Evolutionary conservation across 2,113 vertebrate genomes (phyloP).

Genomic region (Cyprinus carpio): DNA sequence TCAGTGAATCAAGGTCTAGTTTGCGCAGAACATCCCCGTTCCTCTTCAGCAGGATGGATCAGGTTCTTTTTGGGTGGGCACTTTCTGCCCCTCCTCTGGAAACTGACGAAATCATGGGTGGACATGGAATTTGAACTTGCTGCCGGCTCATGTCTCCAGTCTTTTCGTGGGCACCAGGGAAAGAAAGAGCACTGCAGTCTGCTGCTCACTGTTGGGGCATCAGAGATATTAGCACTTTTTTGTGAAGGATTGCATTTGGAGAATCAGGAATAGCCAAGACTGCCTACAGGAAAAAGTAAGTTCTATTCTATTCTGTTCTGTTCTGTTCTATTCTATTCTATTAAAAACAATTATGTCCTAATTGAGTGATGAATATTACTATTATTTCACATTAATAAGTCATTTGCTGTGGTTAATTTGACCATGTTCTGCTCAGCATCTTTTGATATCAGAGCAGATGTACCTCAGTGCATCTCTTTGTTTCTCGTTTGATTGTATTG

Average conservation of each 20-base stretch:
- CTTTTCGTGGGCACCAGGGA: constrained; percentile 67
- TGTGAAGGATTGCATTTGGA: constrained; percentile 5
- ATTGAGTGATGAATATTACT: background rate
- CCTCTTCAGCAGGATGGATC: constrained; percentile 42
- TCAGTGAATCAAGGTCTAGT: background rate
- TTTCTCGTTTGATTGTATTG: background rate
- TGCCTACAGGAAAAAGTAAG: constrained; percentile 12
- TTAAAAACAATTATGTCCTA: background rate
- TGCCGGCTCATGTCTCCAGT: constrained; percentile 73
- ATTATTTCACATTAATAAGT: background rate
- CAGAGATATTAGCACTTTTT: background rate
- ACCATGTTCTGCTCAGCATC: background rate
- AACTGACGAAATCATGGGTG: constrained; percentile 83
- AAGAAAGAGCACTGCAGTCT: constrained; percentile 55
- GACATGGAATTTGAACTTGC: constrained; percentile 91
- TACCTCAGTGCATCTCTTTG: background rate
- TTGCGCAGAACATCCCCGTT: background rate
- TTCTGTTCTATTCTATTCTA: background rate
- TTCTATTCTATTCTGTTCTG: background rate
- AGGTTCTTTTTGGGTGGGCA: constrained; percentile 41
- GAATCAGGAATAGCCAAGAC: background rate
- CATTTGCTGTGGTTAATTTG: background rate
- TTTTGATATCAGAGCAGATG: background rate
- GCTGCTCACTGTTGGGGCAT: constrained; percentile 53
- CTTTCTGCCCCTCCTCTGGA: constrained; percentile 79